Evolutionary conservation across 2,113 vertebrate genomes (phyloP), one percentile per base, ranked within the genome.

Genomic region (Antennarius striatus): DNA sequence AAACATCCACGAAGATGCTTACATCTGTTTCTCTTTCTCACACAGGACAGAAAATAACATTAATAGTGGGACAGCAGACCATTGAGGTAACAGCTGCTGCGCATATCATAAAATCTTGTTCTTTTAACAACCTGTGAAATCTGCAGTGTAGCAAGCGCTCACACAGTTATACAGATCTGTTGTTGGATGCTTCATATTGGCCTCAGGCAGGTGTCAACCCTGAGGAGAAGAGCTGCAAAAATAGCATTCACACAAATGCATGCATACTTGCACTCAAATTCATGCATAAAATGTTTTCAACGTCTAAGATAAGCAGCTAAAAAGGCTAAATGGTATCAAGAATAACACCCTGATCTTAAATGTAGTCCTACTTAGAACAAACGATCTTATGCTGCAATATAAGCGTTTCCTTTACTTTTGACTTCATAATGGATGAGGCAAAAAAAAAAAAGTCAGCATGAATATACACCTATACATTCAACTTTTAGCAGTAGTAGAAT

Each of bases 21-120:
- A 81, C 74, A 83, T 85, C 68, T 85, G 77, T 83, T 62, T 66
- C 59, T 64, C 52, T 49, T 61, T 2, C 22, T 22, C 22, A 22
- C 22, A 13, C 43, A 52, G 30, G 9, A 62, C 75, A 75, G 56
- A 68, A 79, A 74, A 79, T 71, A 70, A 75, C n/a, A 42, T 42
- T 13, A 45, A 2, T 45, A 4, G 49, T 57, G 49, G 45, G 30
- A 32, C 52, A 63, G 10, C 40, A 48, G 12, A 32, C 56, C 48
- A 56, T 11, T 2, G n/a, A 7, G 4, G 6, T 42, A 48, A 60
- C 4, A 17, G 5, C 15, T 46, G 47, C 3, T 15, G 22, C 6
- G 52, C 1, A 10, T 29, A 56, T 29, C 28, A 32, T n/a, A 15
- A 47, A 62, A 9, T 12, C 4, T 6, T 5, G 8, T 2, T 30